phyloP scores from a whole-genome alignment of 2,113 vertebrate species.

The Gnathonemus longibarbis region DNA sequence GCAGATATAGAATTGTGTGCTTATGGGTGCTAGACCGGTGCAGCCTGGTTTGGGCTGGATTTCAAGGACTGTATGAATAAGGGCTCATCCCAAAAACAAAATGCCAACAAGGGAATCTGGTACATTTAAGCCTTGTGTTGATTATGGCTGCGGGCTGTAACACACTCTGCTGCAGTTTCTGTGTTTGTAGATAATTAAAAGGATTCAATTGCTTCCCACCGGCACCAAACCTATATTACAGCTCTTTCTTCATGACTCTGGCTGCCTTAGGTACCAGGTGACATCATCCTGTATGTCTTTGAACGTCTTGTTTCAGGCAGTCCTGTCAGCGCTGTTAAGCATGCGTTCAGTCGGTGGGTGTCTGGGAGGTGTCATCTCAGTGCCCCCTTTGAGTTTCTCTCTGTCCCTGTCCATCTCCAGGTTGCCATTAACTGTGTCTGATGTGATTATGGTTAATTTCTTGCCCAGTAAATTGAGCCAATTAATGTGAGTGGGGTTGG shows the following conservation, averaged over 20 bases:
- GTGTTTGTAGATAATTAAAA: conserved; percentile 1
- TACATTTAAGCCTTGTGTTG: neutral
- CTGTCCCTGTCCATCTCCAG: neutral
- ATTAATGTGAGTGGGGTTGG: neutral
- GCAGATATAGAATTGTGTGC: neutral
- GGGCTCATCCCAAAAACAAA: neutral
- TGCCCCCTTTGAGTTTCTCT: neutral
- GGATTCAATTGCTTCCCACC: neutral
- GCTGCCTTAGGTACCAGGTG: neutral
- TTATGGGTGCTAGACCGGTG: neutral
- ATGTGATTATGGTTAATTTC: neutral
- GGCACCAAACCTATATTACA: neutral
- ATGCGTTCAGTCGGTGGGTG: neutral
- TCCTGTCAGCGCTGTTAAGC: neutral
- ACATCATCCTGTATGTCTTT: neutral
- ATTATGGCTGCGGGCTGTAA: neutral
- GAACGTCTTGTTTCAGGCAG: neutral
- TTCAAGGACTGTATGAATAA: neutral
- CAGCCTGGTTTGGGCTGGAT: neutral
- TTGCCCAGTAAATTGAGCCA: neutral
- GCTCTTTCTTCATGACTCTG: neutral
- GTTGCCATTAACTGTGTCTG: neutral
- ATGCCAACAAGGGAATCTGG: neutral
- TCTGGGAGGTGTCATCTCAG: neutral
- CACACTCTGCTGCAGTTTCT: neutral